Conservation (phyloP, 2,797 vertebrate species). For the Rhynchotus rufescens region DNA sequence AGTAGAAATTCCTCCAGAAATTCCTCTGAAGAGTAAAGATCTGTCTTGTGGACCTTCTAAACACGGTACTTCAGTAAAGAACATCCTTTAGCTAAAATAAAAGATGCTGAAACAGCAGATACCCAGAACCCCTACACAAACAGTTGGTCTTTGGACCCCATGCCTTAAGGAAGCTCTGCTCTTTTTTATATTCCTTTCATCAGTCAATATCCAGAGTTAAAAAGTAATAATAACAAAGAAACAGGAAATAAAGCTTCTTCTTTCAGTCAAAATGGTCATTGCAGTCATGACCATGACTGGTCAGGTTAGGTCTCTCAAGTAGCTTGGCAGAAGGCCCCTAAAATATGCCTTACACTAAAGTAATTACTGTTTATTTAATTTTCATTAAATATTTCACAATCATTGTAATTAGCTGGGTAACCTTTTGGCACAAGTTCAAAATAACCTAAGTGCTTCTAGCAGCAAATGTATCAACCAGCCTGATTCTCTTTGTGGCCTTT, state of each 20-base stretch:
- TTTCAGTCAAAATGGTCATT: not conserved
- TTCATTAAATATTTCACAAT: not conserved
- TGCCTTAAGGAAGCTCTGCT: not conserved
- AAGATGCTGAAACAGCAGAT: not conserved
- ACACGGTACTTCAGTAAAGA: not conserved
- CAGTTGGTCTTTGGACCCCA: not conserved
- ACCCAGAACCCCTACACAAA: not conserved
- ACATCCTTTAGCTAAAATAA: not conserved
- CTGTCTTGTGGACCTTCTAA: not conserved
- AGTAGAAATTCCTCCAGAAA: not conserved
- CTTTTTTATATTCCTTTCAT: not conserved
- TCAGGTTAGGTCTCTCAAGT: not conserved
- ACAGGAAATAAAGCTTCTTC: not conserved
- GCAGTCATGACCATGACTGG: not conserved
- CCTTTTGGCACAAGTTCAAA: not conserved
- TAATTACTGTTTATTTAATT: not conserved
- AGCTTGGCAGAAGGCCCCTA: not conserved
- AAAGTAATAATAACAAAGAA: no score
- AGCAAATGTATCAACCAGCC: not conserved
- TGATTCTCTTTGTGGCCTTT: not conserved
- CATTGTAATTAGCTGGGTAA: not conserved
- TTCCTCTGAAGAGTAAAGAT: not conserved
- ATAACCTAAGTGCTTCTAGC: not conserved
- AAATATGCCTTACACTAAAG: not conserved
- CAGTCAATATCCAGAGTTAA: not conserved